Conservation (phyloP, 2,113 vertebrate species). For the Fregetta grallaria region DNA sequence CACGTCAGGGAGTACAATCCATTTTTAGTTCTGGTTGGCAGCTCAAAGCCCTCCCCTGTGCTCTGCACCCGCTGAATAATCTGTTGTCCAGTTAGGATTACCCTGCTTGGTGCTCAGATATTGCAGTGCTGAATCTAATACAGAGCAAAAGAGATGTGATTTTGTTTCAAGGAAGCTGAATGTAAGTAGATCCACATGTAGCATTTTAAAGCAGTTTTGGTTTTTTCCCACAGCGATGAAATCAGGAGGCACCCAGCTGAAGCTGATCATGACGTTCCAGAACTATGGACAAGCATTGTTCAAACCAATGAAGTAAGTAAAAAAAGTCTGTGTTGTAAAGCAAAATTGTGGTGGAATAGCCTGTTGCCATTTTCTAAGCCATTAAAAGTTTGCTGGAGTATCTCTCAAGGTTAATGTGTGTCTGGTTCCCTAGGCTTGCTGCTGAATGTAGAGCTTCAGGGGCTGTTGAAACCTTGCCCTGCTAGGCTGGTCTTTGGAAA, state of each 20-base stretch:
- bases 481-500: neutral
- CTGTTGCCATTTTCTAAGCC: neutral
- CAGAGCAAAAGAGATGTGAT: neutral
- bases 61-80: neutral
- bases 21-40: neutral
- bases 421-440: neutral
- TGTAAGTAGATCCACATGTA: neutral
- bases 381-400: neutral
- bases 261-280: constrained; percentile 99
- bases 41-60: neutral
- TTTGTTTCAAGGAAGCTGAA: neutral
- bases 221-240: constrained; percentile 88
- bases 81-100: neutral
- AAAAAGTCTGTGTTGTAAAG: neutral
- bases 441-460: neutral
- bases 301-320: constrained; percentile 99
- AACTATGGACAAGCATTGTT: constrained; percentile 98
- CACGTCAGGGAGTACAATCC: neutral
- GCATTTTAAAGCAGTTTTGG: neutral
- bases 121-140: neutral
- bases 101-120: neutral
- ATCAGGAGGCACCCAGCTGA: constrained; percentile 97
- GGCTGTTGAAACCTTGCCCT: neutral
- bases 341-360: neutral
- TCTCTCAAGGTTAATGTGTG: neutral